Evolutionary conservation across 53 echinoderm and acorn worm species (phyloP).

Genomic region (Pentamera pediparva): DNA sequence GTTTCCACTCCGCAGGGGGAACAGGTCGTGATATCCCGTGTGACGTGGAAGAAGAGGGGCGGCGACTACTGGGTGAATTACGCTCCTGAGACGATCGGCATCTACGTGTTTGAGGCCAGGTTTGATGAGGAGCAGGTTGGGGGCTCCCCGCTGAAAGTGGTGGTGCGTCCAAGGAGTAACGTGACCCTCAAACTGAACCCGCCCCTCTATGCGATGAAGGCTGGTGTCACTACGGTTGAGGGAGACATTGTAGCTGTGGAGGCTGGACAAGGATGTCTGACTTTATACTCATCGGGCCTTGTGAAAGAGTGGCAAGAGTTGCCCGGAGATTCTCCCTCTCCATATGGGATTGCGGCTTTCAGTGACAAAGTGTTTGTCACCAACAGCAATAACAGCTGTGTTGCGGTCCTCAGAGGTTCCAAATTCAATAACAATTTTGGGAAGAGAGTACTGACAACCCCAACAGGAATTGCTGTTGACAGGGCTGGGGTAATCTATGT

Average conservation of each 20-base stretch:
- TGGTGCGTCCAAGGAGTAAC: background rate
- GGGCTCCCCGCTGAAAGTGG: background rate
- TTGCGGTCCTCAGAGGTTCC: background rate
- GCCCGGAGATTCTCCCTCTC: no score
- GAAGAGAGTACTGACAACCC: background rate
- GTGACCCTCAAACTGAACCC: background rate
- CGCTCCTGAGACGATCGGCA: background rate
- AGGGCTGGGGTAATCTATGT: background rate
- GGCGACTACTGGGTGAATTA: no score
- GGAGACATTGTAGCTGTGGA: background rate
- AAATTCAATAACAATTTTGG: background rate
- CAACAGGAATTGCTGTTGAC: constrained; percentile 6
- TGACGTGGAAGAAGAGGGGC: no score
- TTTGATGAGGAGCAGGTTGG: background rate
- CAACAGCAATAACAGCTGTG: background rate
- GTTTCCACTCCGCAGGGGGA: no score
- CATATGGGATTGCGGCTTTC: background rate
- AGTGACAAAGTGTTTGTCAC: background rate
- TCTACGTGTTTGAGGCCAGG: background rate
- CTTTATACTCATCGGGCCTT: no score
- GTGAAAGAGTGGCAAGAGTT: no score
- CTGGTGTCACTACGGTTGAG: background rate
- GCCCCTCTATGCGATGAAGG: background rate
- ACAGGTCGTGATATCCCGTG: no score
- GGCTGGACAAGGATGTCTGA: no score